Percentiles rank a stretch among this genome's conserved stretches.
phyloP scores from a whole-genome alignment of 92 coral and sea anemone species.

The Zoanthus solanderi region DNA sequence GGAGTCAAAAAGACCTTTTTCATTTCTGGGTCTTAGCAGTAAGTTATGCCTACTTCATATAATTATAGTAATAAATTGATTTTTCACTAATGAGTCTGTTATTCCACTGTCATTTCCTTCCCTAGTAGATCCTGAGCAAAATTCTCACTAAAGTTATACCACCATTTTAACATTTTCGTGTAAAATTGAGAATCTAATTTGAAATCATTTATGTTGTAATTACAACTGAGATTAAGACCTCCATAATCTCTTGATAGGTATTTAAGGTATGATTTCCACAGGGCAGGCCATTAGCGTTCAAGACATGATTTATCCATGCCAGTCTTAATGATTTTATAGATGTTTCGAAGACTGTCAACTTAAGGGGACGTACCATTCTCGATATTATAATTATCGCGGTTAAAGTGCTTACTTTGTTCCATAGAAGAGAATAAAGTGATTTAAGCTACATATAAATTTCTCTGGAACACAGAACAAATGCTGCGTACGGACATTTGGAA shows the following conservation, averaged over 20 bases:
- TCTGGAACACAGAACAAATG: no score
- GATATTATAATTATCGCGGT: slow-evolving; percentile 17
- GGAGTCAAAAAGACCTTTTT: slow-evolving; percentile 30
- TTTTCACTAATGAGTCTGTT: slow-evolving; percentile 3
- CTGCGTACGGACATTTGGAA: no score
- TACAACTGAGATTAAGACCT: slow-evolving; percentile 8
- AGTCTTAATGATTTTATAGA: slow-evolving; percentile 39
- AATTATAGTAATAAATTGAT: slow-evolving; percentile 32
- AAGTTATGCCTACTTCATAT: slow-evolving; percentile 2
- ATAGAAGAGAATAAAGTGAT: not conserved
- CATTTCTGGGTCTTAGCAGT: slow-evolving; percentile 5
- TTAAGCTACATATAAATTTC: no score
- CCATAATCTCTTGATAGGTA: slow-evolving; percentile 15
- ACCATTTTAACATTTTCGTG: slow-evolving; percentile 19
- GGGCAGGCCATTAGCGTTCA: slow-evolving; percentile 7
- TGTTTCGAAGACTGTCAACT: slow-evolving; percentile 26
- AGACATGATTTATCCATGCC: slow-evolving; percentile 24
- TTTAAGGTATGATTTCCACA: slow-evolving; percentile 41
- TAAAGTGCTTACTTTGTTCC: slow-evolving; percentile 19
- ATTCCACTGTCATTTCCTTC: slow-evolving; percentile 5
- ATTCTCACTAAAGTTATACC: slow-evolving; percentile 30
- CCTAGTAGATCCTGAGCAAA: not conserved
- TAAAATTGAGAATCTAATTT: slow-evolving; percentile 33
- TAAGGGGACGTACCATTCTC: slow-evolving; percentile 23
- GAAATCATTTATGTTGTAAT: slow-evolving; percentile 27